Base-by-base conservation (phyloP, 1,140 invertebrate genomes). In the Cephus cinctus region DNA sequence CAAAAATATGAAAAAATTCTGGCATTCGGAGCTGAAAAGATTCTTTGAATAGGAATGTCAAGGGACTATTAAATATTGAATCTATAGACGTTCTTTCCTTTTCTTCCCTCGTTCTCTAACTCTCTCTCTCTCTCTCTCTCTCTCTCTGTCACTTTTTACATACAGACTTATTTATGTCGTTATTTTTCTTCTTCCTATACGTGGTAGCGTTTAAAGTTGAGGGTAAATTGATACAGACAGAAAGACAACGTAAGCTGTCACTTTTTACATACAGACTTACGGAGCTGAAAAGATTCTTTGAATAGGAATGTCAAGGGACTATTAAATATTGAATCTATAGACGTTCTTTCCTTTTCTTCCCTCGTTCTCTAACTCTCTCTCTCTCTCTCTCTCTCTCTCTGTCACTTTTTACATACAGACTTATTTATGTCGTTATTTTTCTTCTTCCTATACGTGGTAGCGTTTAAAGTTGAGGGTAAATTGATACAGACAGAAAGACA, bases 231-330 rank as follows among this genome's bases (percentile, higher is more conserved):
- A 22, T 40, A 47, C 22, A 47, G 39, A 47, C 36, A 36, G 38
- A 47, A 47, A 38, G 45, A 40, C 34, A 40, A n/a, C n/a, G n/a
- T n/a, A n/a, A n/a, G n/a, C n/a, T n/a, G n/a, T n/a, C n/a, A n/a
- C n/a, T n/a, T n/a, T n/a, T n/a, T n/a, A n/a, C n/a, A n/a, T n/a
- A n/a, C n/a, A n/a, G n/a, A n/a, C n/a, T n/a, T n/a, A n/a, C n/a
- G n/a, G n/a, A n/a, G n/a, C n/a, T n/a, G n/a, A n/a, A n/a, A n/a
- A n/a, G n/a, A n/a, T n/a, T n/a, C n/a, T n/a, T n/a, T 59, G 49
- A 55, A 57, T 59, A 61, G 62, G 62, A 65, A 65, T 61, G 62
- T 65, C 56, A 50, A 62, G 59, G 57, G 54, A n/a, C n/a, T n/a
- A n/a, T n/a, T n/a, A n/a, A n/a, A n/a, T n/a, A n/a, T 63, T 58